Evolutionary conservation across 2,888 invertebrate species (phyloP).

Genomic region (Itoplectis maculator): DNA sequence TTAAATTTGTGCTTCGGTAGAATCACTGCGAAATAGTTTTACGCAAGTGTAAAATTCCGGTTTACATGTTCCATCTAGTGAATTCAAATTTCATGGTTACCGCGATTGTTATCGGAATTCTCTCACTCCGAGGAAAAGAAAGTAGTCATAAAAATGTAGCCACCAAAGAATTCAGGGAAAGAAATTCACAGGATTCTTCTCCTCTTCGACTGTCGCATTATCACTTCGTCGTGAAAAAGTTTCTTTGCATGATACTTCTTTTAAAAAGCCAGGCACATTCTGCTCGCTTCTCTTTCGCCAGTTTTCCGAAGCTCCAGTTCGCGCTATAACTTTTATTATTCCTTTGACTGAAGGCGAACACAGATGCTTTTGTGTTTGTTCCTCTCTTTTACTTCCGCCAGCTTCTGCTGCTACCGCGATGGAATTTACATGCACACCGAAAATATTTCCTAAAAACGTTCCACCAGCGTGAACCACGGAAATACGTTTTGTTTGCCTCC

Average conservation of each 20-base stretch:
- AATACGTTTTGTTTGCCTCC: background rate
- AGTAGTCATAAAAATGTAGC: constrained; percentile 5
- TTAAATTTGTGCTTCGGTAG: background rate
- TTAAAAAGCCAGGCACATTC: background rate
- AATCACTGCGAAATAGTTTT: background rate
- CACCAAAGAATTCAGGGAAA: background rate
- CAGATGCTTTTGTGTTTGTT: constrained; percentile 3
- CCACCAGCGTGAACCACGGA: background rate
- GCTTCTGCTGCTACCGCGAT: background rate
- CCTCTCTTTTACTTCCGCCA: background rate
- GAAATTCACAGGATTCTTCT: background rate
- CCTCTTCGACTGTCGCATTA: background rate
- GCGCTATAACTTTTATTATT: constrained; percentile 9
- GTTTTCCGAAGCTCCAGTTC: background rate
- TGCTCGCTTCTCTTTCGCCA: constrained; percentile 8
- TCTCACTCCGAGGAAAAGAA: background rate
- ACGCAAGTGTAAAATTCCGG: background rate
- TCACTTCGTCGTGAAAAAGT: constrained; percentile 4
- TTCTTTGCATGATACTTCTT: constrained; percentile 17
- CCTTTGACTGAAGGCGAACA: background rate
- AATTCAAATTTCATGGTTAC: background rate
- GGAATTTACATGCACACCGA: constrained; percentile 14
- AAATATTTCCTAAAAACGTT: constrained; percentile 2
- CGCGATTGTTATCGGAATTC: background rate
- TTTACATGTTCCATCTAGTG: background rate